phyloP scores from a whole-genome alignment of 2,888 invertebrate genomes.

The Tenthredo scrophulariae region DNA sequence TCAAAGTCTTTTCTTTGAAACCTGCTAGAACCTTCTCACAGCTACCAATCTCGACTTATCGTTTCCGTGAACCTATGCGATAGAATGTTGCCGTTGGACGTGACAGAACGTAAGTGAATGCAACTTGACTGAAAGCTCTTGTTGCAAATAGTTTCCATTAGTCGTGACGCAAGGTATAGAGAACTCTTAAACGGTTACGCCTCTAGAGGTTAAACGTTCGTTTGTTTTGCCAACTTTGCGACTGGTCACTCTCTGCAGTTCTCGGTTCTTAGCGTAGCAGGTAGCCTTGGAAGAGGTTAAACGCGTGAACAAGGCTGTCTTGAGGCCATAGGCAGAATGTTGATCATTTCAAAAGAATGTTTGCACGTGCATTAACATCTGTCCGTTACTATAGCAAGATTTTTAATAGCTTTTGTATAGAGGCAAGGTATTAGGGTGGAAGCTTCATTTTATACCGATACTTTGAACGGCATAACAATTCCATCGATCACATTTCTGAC shows the following conservation, averaged over 20 bases:
- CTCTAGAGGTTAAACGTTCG: constrained; percentile 20
- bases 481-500: constrained; percentile 20
- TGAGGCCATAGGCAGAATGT: constrained; percentile 34
- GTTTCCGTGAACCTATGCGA: constrained; percentile 6
- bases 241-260: constrained; percentile 31
- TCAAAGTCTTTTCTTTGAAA: not conserved
- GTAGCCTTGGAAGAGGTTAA: constrained; percentile 47
- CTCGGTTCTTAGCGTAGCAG: not conserved
- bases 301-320: constrained; percentile 47
- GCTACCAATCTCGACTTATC: not conserved
- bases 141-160: constrained; percentile 40
- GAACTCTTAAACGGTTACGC: constrained; percentile 37
- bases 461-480: not conserved
- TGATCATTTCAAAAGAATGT: constrained; percentile 25
- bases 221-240: constrained; percentile 47
- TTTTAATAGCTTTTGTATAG: constrained; percentile 16
- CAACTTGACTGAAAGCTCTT: constrained; percentile 27
- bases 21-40: not conserved
- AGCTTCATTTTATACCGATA: not conserved
- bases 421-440: not conserved
- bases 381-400: constrained; percentile 2
- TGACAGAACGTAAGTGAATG: constrained; percentile 31
- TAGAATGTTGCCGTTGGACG: constrained; percentile 2
- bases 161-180: constrained; percentile 24
- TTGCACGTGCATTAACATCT: constrained; percentile 40